A percentile compares a stretch with the other conserved stretches of the same genome.
Evolutionary conservation across 1,140 invertebrate species (phyloP).

Genomic region (Cotesia vestalis): DNA sequence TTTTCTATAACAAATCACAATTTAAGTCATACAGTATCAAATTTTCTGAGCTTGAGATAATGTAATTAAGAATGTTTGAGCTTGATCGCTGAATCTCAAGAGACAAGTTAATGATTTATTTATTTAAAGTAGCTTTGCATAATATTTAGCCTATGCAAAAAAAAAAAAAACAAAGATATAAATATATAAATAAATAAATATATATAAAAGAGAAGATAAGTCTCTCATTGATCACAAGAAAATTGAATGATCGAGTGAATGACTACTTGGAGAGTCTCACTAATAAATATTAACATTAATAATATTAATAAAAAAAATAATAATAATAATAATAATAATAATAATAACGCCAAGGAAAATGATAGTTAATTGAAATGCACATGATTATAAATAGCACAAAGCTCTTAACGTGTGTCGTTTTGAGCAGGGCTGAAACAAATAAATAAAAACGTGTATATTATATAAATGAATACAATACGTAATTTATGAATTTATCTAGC

Average conservation of each 20-base stretch:
- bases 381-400: slow-evolving; percentile 66
- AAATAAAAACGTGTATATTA: slow-evolving; percentile 41
- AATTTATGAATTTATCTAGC: slow-evolving; percentile 32
- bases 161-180: slow-evolving; percentile 1
- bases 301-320: too few relatives aligned
- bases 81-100: slow-evolving; percentile 9
- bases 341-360: slow-evolving; percentile 51
- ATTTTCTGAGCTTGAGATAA: background rate
- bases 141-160: slow-evolving; percentile 10
- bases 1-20: slow-evolving; percentile 44
- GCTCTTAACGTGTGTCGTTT: slow-evolving; percentile 49
- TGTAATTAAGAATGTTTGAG: slow-evolving; percentile 20
- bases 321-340: slow-evolving; percentile 33
- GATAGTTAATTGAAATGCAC: slow-evolving; percentile 57
- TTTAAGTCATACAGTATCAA: too few relatives aligned
- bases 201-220: background rate
- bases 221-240: slow-evolving; percentile 1
- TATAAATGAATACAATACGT: slow-evolving; percentile 32
- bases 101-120: slow-evolving; percentile 13
- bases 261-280: slow-evolving; percentile 54
- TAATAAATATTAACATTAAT: slow-evolving; percentile 40
- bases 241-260: slow-evolving; percentile 16
- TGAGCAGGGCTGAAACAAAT: slow-evolving; percentile 57
- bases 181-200: slow-evolving; percentile 22
- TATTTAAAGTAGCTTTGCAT: slow-evolving; percentile 15